Evolutionary conservation across 2,113 vertebrate genomes (phyloP).

Genomic region (Ahaetulla prasina): DNA sequence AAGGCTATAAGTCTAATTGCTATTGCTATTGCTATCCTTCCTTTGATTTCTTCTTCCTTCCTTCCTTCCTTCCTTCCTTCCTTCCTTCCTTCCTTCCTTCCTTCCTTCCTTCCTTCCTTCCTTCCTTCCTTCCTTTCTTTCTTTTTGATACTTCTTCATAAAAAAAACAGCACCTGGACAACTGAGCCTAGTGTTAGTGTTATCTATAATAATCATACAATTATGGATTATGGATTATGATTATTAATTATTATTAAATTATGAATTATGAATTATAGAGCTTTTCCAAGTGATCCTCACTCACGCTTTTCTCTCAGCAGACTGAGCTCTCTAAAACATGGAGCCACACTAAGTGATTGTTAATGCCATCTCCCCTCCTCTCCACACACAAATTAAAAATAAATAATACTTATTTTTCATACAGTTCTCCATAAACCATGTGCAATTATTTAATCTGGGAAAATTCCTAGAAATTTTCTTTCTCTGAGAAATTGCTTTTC

Average conservation of each 20-base stretch:
- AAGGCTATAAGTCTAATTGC: no score
- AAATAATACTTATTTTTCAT: neutral
- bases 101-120: no score
- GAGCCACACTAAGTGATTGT: neutral
- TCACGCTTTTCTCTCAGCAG: neutral
- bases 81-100: no score
- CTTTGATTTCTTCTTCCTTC: no score
- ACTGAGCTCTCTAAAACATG: neutral
- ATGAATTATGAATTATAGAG: no score
- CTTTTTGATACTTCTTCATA: neutral
- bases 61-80: no score
- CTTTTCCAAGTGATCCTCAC: neutral
- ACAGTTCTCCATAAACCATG: neutral
- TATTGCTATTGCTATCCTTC: neutral
- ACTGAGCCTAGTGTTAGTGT: neutral
- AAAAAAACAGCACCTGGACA: neutral
- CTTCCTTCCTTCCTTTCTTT: no score
- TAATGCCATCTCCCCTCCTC: neutral
- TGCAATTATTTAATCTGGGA: neutral
- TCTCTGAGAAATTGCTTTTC: neutral
- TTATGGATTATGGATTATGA: neutral
- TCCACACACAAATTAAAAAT: neutral
- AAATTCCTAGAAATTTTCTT: neutral
- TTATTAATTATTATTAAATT: no score
- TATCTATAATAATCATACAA: neutral